Base-by-base conservation (phyloP, 2,113 vertebrate genomes). In the Phaetusa simplex region DNA sequence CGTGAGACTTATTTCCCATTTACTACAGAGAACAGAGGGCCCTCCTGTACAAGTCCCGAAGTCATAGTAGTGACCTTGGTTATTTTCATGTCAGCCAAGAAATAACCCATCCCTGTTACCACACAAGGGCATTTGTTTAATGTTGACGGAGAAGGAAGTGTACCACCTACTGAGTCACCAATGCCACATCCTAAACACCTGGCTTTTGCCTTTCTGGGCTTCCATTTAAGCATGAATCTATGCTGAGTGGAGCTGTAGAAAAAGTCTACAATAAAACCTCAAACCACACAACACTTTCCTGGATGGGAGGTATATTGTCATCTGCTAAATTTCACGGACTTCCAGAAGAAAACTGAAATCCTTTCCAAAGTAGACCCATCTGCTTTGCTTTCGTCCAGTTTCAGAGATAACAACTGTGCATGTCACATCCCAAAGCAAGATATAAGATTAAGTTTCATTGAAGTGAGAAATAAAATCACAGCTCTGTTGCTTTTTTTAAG, bases 101-200 rank as follows among this genome's bases (percentile, higher is more conserved):
- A 84, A 70, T 72, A 86, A 95, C 59, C 83, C 90, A 79, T 86
- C 82, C 56, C 77, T 70, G 10, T 71, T 55, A 71, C 92, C 94
- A 96, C 96, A 97, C 88, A 95, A 93, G 94, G 72, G 61, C 88
- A 88, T 69, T 97, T 88, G 88, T 90, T 97, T 61, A 69, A 18
- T 65, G 82, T n/a, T 94, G 85, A 59, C 7, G 3, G 59, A 78
- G 82, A 82, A 96, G 94, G 97, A 96, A 95, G 72, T 34, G 92
- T 96, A 93, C 90, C 94, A 82, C 92, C 96, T 95, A 94, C 76
- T 97, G 96, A 97, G 95, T 97, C 97, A 97, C 76, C 65, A 87
- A 43, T 9, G 80, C 96, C 95, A 97, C 97, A 92, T 97, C 94
- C 95, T 93, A 96, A 85, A 95, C 90, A 96, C 96, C 96, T 96